Evolutionary conservation across 2,888 invertebrate species (phyloP), one percentile per base, ranked within the genome.

Genomic region (Ctena decussata): DNA sequence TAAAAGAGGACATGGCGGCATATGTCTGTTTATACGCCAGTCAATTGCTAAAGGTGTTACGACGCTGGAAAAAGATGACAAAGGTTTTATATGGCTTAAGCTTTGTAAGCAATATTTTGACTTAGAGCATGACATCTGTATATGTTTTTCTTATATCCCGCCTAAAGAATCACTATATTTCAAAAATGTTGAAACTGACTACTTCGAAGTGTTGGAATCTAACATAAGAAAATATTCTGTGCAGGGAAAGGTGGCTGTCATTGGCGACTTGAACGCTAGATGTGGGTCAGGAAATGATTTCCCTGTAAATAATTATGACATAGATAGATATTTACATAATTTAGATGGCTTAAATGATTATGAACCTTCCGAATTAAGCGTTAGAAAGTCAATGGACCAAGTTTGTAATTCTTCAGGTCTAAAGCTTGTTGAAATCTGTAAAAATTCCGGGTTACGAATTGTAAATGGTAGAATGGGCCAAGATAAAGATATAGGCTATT

Each of bases 261-360:
- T 76, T 6, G 76, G 76, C 3, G 76, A 76, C 57, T 39, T 76
- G 27, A 60, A 76, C 30, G 76, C 76, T 18, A 57, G 76, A 76
- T 8, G 24, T 39, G 57, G 37, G 2, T 30, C n/a, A 11, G 24
- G 21, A n/a, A 49, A 65, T 18, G 76, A 76, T 21, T 60, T 37
- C 12, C 32, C 39, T 18, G 24, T 32, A n/a, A 1, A 12, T 18
- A 15, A 3, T 35, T 15, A 37, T n/a, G 24, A 35, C 18, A 37
- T 60, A 24, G 27, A 76, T n/a, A 76, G 18, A n/a, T 76, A 60
- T 39, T 39, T 76, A 11, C 5, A 39, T 21, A 39, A 32, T 24
- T 24, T 76, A 15, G 41, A 76, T 60, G 53, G 53, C n/a, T 41
- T 41, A 41, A 41, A 41, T 41, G 41, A 41, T 41, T 41, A 41